Evolutionary conservation across 2,888 invertebrate species (phyloP), one percentile per base, ranked within the genome.

Genomic region (Lasiommata megera): DNA sequence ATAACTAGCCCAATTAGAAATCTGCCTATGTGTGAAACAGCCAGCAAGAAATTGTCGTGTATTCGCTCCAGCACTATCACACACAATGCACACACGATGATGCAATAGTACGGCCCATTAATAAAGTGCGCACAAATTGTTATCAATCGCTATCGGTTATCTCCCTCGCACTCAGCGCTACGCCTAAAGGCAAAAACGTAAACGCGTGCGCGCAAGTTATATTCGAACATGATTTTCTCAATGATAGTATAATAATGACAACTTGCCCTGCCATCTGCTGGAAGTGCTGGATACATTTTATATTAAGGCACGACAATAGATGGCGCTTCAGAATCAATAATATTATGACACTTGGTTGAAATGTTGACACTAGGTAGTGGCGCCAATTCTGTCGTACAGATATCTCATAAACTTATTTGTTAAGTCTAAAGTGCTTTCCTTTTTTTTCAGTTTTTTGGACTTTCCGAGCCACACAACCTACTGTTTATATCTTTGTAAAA

Each of bases 111-210:
- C 57, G 40, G 34, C 47, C 51, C 14, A 58, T 47, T 60, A 58
- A 34, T 61, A 40, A 47, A 46, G 36, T 48, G 54, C 46, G 34
- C 56, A 56, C 53, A 59, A 52, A 17, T 37, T 28, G 36, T 57
- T 50, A 52, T 54, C 48, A 41, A 58, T 41, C 12, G 9, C 8
- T 12, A 43, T 29, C 6, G 28, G 11, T 18, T 57, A 56, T 85
- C 85, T 82, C 85, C 77, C 65, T 87, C 73, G 52, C 64, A 62
- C 78, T 50, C 44, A 34, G n/a, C 23, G 11, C 41, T 17, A n/a
- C 36, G 18, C 23, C 0, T 9, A 28, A 12, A 37, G 11, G 43
- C 37, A 40, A 12, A 31, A 54, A 9, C 16, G 38, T 17, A 9
- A 29, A n/a, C n/a, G 34, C 16, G 29, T 47, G 23, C 46, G 37